A percentile compares a stretch with the other conserved stretches of the same genome.
These are phyloP conservation scores for Coleophora flavipennella DNA, from an alignment of 2,888 invertebrate species.

Conservation along the genomic window DNA sequence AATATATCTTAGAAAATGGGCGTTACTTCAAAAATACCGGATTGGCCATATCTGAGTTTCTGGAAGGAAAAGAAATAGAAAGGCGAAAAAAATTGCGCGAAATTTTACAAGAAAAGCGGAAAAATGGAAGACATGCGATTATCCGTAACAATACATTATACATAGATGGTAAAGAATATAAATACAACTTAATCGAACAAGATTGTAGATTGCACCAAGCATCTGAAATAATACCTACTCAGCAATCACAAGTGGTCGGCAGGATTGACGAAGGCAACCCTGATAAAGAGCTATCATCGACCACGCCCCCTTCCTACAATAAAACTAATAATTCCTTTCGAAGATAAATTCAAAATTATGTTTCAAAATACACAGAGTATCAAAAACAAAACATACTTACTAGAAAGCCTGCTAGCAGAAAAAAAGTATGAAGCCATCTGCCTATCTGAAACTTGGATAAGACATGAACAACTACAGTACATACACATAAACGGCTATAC, in stretches of 20 bases:
- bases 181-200: not conserved
- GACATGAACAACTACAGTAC: slow-evolving; percentile 1
- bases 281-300: too few species aligned
- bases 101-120: not conserved
- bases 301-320: too few species aligned
- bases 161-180: too few species aligned
- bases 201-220: not conserved
- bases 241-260: too few species aligned
- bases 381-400: not conserved
- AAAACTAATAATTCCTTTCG: not conserved
- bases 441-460: slow-evolving; percentile 10
- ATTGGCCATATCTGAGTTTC: not conserved
- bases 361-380: not conserved
- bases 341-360: not conserved
- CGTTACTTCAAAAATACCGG: slow-evolving; percentile 3
- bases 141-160: not conserved
- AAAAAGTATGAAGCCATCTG: slow-evolving; percentile 5
- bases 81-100: not conserved
- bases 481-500: slow-evolving; percentile 4
- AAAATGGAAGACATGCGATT: not conserved
- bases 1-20: slow-evolving; percentile 2
- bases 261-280: too few species aligned
- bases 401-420: slow-evolving; percentile 2
- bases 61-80: not conserved
- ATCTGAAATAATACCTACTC: not conserved